Evolutionary conservation across 2,113 vertebrate species (phyloP).

Genomic region (Melanocharis versteri): DNA sequence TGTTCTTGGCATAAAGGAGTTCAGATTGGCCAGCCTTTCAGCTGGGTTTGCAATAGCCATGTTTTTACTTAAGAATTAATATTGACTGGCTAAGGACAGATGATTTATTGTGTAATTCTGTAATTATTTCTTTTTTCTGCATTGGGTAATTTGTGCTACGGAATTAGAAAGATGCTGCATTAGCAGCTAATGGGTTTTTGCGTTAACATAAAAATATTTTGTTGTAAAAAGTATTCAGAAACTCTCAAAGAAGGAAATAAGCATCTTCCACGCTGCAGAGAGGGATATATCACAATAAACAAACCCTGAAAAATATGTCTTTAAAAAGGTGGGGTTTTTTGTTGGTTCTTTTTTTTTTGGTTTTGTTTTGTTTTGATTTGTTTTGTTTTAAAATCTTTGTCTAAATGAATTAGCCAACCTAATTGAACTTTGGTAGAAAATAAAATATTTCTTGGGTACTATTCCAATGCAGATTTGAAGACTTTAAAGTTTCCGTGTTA

Average conservation of each 20-base stretch:
- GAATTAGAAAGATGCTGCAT: background rate
- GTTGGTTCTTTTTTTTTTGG: background rate
- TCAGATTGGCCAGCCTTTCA: background rate
- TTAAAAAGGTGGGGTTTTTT: background rate
- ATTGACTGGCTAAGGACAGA: background rate
- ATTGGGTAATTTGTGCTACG: background rate
- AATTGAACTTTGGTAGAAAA: background rate
- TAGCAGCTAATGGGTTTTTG: background rate
- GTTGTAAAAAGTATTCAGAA: background rate
- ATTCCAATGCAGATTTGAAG: background rate
- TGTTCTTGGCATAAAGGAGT: background rate
- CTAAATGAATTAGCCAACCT: background rate
- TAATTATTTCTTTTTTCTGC: background rate
- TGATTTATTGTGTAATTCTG: conserved; percentile 1
- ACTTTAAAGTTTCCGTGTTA: background rate
- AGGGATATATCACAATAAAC: background rate
- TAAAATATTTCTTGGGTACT: background rate
- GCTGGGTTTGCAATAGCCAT: background rate
- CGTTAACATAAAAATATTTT: background rate
- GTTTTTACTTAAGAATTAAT: background rate
- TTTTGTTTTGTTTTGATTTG: background rate
- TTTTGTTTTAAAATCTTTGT: background rate
- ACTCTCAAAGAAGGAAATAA: background rate
- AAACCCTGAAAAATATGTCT: background rate
- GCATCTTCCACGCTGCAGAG: background rate